Evolutionary conservation across 2,113 vertebrate genomes (phyloP), one percentile per base, ranked within the genome.

Genomic region (Lophochroa leadbeateri): DNA sequence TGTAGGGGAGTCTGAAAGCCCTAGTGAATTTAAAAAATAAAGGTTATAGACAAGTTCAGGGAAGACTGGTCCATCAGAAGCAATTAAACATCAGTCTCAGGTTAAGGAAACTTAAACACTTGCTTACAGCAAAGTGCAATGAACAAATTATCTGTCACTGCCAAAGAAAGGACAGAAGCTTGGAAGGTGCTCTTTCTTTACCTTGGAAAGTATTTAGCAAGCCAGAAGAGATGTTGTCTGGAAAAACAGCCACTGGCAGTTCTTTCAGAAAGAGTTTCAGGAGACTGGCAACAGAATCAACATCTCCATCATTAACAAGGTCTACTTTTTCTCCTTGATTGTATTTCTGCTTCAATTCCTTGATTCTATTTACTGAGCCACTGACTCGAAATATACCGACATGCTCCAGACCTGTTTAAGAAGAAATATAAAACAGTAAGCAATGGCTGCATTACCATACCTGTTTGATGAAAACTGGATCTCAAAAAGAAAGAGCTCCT

Each of bases 261-360:
- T 98, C 98, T 90, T 98, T 97, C 52, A 99, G 84, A 95, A 98
- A 99, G 29, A 98, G 97, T 94, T 99, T 99, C 70, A 99, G 97
- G 21, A 99, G 97, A 9, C 98, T 98, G 29, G 98, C 98, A 72
- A 98, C 98, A n/a, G 97, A 98, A 81, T 98, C 91, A 65, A 98
- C 95, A 61, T 99, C 98, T 49, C 94, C 97, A 50, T 98, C 98
- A 18, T 84, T 94, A 78, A 97, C 35, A 70, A 99, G 95, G 57
- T 98, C 97, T 86, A 98, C 96, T 57, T 87, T 58, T 85, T 98
- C 97, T 35, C 98, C 98, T 37, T 47, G 46, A 74, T 98, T 97
- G 93, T 98, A 98, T 52, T 96, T 97, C 94, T 97, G 87, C 88
- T 97, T 98, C 87, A 99, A 43, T 57, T 94, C 94, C 67, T 95